These are phyloP conservation scores for Pachymerium ferrugineum DNA, from an alignment of 2,888 invertebrate genomes.

Conservation along the genomic window DNA sequence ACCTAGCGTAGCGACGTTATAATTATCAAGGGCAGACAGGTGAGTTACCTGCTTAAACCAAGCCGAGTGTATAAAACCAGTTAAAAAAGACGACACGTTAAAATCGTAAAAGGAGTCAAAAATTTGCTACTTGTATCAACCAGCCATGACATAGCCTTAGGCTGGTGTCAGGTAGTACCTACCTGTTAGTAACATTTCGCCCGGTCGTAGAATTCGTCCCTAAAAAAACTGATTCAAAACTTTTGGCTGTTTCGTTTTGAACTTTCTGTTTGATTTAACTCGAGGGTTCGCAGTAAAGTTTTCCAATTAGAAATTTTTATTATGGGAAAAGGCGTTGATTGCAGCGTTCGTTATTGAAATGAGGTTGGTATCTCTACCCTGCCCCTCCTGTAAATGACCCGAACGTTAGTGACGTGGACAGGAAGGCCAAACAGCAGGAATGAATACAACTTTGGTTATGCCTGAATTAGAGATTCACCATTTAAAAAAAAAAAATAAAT, in stretches of 20 bases:
- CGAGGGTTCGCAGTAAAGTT: background rate
- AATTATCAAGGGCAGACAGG: conserved; percentile 1
- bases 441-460: conserved; percentile 5
- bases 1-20: background rate
- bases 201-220: background rate
- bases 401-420: conserved; percentile 15
- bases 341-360: background rate
- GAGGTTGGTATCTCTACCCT: background rate
- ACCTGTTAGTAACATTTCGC: background rate
- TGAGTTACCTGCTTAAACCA: background rate
- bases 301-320: background rate
- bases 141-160: conserved; percentile 2
- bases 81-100: background rate
- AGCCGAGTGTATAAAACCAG: background rate
- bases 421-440: conserved; percentile 27
- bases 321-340: background rate
- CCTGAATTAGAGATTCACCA: background rate
- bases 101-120: background rate
- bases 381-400: conserved; percentile 25
- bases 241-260: background rate
- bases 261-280: background rate
- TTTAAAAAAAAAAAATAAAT: background rate
- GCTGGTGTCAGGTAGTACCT: conserved; percentile 21
- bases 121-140: background rate
- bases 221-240: too few relatives aligned